Conservation (phyloP, 2,888 invertebrate species). For the Acleris laterana region DNA sequence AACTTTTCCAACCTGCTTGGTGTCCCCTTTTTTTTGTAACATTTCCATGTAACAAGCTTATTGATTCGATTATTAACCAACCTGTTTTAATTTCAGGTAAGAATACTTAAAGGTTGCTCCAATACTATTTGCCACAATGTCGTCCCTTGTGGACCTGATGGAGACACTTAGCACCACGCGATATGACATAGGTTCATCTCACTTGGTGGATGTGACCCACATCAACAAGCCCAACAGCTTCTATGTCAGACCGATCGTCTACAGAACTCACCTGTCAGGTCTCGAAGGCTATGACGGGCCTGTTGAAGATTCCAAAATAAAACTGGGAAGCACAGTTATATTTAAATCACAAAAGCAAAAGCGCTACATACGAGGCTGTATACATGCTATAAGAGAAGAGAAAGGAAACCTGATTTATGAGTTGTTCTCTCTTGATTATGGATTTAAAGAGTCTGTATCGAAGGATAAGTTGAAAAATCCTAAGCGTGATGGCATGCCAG, state of each 20-base stretch:
- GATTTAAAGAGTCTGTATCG: slow-evolving; percentile 45
- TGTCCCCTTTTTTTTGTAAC: too few species aligned
- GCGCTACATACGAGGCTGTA: slow-evolving; percentile 39
- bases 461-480: slow-evolving; percentile 34
- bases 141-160: slow-evolving; percentile 14
- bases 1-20: too few species aligned
- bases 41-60: too few species aligned
- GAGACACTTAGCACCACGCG: slow-evolving; percentile 2
- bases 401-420: slow-evolving; percentile 38
- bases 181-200: slow-evolving; percentile 25
- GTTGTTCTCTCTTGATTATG: slow-evolving; percentile 50
- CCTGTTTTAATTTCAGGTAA: too few species aligned
- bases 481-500: slow-evolving; percentile 39
- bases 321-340: slow-evolving; percentile 30
- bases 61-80: too few species aligned
- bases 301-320: slow-evolving; percentile 15
- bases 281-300: slow-evolving; percentile 30
- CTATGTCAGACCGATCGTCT: slow-evolving; percentile 43
- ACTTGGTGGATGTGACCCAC: slow-evolving; percentile 47
- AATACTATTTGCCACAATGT: background rate
- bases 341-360: slow-evolving; percentile 40
- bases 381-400: slow-evolving; percentile 34
- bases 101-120: too few species aligned
- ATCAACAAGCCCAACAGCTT: slow-evolving; percentile 46
- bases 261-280: slow-evolving; percentile 39